Base-by-base conservation (phyloP, 35 echinoderm and acorn worm species). In the Ptychodera flava region DNA sequence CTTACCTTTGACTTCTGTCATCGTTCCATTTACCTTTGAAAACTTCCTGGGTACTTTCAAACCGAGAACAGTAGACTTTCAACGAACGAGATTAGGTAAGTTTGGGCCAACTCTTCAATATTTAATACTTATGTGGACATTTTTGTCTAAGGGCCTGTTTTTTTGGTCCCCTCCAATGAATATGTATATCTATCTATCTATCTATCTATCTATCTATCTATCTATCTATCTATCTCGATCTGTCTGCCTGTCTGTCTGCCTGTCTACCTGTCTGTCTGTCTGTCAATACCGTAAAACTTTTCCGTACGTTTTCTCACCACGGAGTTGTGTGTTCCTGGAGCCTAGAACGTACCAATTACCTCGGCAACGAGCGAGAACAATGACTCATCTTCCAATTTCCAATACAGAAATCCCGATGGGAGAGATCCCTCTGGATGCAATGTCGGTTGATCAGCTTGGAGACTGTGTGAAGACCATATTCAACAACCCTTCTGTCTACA, bases 381-480 rank as follows among this genome's bases (percentile, higher is more conserved):
- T n/a, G n/a, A n/a, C n/a, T n/a, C n/a, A n/a, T n/a, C n/a, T n/a
- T n/a, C n/a, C n/a, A n/a, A n/a, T n/a, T n/a, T n/a, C n/a, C n/a
- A 64, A 12, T 64, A 12, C 86, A 97, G 94, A 77, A 77, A 91
- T 97, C 31, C 94, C 94, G 12, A 90, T 97, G 85, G 85, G 92
- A 34, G 82, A 91, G 14, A 77, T 80, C 1, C 75, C 91, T 16
- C 32, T 97, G 31, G 89, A 90, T 80, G 92, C 90, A 87, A 81
- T 97, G 31, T 77, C 80, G 27, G 78, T 93, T 28, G 79, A 78
- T 35, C 88, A 97, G 78, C 35, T 92, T 33, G 94, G 91, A 0
- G 88, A 91, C 12, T 80, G 82, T 38, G 91, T 97, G 0, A 81
- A 88, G 30, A 90, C 88, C 79, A 97, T 97, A 52, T 93, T 97